Conservation (phyloP, 1,140 invertebrate genomes). For the Nasonia longicornis region DNA sequence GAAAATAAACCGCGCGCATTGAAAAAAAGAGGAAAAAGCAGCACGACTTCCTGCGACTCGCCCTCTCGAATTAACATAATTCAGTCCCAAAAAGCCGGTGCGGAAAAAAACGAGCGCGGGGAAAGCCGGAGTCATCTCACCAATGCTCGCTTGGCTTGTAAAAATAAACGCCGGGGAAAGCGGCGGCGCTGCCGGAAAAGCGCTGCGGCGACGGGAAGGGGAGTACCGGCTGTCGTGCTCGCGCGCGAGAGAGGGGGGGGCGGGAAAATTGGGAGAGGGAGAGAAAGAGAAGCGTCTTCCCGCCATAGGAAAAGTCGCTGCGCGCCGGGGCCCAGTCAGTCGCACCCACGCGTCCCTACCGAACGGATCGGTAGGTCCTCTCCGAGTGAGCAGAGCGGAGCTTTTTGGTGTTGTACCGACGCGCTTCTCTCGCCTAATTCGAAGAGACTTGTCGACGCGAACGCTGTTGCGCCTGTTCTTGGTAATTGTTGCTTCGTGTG, state of each 20-base stretch:
- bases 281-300: conserved; percentile 38
- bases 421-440: conserved; percentile 1
- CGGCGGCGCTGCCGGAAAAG: conserved; percentile 31
- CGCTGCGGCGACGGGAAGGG: conserved; percentile 10
- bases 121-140: neutral
- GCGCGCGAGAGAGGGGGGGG: neutral
- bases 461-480: neutral
- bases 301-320: conserved; percentile 47
- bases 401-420: neutral
- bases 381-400: neutral
- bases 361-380: conserved; percentile 29
- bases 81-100: neutral
- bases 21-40: neutral
- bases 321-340: conserved; percentile 49
- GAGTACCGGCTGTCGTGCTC: conserved; percentile 23
- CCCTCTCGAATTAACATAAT: neutral
- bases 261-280: conserved; percentile 3
- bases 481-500: neutral
- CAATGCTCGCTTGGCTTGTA: neutral
- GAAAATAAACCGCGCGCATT: neutral
- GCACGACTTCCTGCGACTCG: neutral
- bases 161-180: conserved; percentile 18
- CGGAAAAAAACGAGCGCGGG: neutral
- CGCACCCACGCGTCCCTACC: conserved; percentile 51
- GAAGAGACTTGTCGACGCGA: neutral